These are phyloP conservation scores for Dendropsophus ebraccatus DNA, from an alignment of 2,113 vertebrate genomes.

Conservation along the genomic window DNA sequence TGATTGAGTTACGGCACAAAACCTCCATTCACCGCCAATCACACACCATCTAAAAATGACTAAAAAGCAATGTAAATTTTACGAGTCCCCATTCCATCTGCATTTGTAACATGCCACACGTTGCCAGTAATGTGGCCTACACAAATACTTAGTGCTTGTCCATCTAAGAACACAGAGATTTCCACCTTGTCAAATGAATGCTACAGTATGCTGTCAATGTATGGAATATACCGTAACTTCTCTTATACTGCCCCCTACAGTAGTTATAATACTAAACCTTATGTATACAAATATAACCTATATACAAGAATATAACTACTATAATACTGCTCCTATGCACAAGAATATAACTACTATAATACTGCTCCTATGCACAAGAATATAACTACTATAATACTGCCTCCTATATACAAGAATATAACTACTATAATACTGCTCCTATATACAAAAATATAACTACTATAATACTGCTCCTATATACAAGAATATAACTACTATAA, in stretches of 20 bases:
- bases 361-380: neutral
- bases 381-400: neutral
- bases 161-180: neutral
- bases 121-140: slow-evolving; percentile 64
- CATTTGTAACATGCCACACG: slow-evolving; percentile 59
- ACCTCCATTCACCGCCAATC: slow-evolving; percentile 57
- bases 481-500: neutral
- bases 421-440: neutral
- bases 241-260: neutral
- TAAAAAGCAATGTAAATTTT: slow-evolving; percentile 63
- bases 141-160: slow-evolving; percentile 64
- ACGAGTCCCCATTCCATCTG: slow-evolving; percentile 70
- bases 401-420: neutral
- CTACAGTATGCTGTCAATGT: neutral
- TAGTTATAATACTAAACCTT: neutral
- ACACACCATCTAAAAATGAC: slow-evolving; percentile 52
- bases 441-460: neutral
- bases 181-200: neutral
- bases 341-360: neutral
- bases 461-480: neutral
- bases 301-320: neutral
- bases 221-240: too few relatives aligned
- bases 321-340: neutral
- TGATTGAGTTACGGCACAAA: slow-evolving; percentile 62
- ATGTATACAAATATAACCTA: neutral